phyloP scores from a whole-genome alignment of 2,888 invertebrate genomes.

The Drosophila fungiperda region DNA sequence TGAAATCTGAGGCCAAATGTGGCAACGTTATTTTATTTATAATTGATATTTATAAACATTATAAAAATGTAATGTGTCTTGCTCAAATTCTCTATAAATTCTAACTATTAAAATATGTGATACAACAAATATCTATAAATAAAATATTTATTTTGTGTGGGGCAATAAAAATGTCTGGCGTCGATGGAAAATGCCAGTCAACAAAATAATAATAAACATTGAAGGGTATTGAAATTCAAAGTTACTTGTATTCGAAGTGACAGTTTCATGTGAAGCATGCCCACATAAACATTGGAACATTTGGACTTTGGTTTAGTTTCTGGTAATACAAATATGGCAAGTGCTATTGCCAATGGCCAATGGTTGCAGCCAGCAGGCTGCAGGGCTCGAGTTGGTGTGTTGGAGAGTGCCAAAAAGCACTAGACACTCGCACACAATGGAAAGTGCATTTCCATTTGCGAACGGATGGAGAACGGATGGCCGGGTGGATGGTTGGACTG shows the following conservation, averaged over 20 bases:
- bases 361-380: not conserved
- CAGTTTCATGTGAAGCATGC: not conserved
- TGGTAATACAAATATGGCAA: constrained; percentile 71
- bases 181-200: not conserved
- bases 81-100: not conserved
- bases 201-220: not conserved
- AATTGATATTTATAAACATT: not conserved
- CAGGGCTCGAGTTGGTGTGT: not conserved
- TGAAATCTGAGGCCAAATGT: not conserved
- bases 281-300: constrained; percentile 41
- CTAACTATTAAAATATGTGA: not conserved
- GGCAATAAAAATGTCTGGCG: not conserved
- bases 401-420: constrained; percentile 70
- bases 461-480: constrained; percentile 1
- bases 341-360: constrained; percentile 38
- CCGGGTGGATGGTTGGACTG: not conserved
- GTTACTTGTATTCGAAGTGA: not conserved
- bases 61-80: not conserved
- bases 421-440: constrained; percentile 76
- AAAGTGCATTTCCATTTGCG: constrained; percentile 77
- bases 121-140: not conserved
- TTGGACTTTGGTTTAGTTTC: constrained; percentile 24
- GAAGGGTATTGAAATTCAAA: not conserved
- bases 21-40: not conserved
- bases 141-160: not conserved